These are phyloP conservation scores for Calliphora vicina DNA, from an alignment of 1,140 invertebrate genomes.

Conservation along the genomic window DNA sequence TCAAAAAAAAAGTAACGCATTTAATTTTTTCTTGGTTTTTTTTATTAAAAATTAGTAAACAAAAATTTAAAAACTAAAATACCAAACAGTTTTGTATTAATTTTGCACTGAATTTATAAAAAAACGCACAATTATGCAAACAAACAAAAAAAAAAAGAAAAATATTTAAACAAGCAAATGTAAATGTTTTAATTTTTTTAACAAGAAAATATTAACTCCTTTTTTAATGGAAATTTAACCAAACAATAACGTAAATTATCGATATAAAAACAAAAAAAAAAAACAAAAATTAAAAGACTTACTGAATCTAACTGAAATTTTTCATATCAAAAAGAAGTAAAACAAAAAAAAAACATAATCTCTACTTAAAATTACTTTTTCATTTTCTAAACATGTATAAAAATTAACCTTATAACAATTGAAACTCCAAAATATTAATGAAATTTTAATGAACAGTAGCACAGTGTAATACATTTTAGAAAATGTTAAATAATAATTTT, in stretches of 20 bases:
- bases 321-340: background rate
- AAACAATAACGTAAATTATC: too few species aligned
- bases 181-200: too few species aligned
- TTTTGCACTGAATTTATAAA: constrained; percentile 23
- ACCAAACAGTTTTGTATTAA: background rate
- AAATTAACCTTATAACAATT: background rate
- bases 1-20: constrained; percentile 6
- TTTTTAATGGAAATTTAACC: too few species aligned
- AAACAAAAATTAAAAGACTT: background rate
- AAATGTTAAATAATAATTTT: too few species aligned
- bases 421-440: background rate
- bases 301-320: background rate
- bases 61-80: background rate
- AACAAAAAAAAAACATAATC: background rate
- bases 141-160: background rate
- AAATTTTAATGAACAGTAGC: background rate
- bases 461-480: too few species aligned
- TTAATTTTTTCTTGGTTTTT: constrained; percentile 5
- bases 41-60: background rate
- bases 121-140: constrained; percentile 16
- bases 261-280: background rate
- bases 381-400: too few species aligned
- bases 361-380: too few species aligned
- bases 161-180: background rate
- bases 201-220: too few species aligned